These are phyloP conservation scores for Acestrorhynchus altus DNA, from an alignment of 2,797 vertebrate species.

Conservation along the genomic window DNA sequence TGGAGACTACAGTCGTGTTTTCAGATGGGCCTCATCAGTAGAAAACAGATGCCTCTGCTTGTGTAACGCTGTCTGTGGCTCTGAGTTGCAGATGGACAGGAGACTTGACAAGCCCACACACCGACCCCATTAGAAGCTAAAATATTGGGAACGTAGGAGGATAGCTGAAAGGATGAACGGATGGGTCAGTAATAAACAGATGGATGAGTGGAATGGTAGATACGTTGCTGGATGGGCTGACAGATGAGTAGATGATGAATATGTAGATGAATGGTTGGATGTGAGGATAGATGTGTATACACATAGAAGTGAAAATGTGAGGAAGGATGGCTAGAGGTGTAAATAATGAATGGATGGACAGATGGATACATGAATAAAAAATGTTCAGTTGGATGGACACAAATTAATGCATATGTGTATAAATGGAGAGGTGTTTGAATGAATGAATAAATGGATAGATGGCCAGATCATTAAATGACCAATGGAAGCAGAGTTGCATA, in stretches of 20 bases:
- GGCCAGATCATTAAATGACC: no score
- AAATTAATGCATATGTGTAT: background rate
- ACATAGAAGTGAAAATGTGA: background rate
- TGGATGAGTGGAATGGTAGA: background rate
- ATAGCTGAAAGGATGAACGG: background rate
- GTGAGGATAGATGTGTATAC: background rate
- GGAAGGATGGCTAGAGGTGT: background rate
- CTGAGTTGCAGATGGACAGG: background rate
- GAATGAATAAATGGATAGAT: background rate
- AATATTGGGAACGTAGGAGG: background rate
- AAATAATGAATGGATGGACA: background rate
- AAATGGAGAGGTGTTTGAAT: background rate
- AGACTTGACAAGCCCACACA: constrained; percentile 5
- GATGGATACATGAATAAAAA: background rate
- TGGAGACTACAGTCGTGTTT: background rate
- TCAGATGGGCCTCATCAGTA: background rate
- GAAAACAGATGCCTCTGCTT: background rate
- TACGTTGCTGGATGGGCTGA: background rate
- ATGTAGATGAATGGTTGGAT: background rate
- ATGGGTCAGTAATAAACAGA: background rate
- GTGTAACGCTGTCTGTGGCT: background rate
- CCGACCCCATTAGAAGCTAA: background rate
- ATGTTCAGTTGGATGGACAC: no score
- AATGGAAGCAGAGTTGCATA: no score
- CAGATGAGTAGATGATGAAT: background rate